Base-by-base conservation (phyloP, 1,140 invertebrate genomes). In the Caenorhabditis remanei region DNA sequence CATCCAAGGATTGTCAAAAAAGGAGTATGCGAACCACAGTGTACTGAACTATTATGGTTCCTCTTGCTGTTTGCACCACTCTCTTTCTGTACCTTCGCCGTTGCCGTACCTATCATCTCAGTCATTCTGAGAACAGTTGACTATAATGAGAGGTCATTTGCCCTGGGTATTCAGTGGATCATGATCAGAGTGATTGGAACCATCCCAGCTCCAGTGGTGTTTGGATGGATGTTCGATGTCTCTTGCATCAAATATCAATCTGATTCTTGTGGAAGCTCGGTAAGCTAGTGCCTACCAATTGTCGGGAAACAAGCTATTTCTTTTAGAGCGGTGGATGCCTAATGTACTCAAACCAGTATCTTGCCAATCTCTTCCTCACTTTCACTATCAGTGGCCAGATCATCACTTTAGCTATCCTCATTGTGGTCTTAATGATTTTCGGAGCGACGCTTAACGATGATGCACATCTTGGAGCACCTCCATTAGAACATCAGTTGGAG, bases 151-250 rank as follows among this genome's bases (percentile, higher is more conserved):
- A 84, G 91, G 13, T 90, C 92, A 9, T 92, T 92, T 83, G 91
- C 91, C 0, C 63, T 92, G n/a, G 91, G 91, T 9, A 92, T 92
- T 83, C 91, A 92, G 84, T 92, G 91, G 91, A 92, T 92, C 86
- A 82, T 92, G 21, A 92, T 92, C 14, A 87, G 91, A 46, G 84
- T 92, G 8, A 93, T 92, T 21, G 91, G 91, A 4, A 92, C 91
- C 7, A 92, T 92, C 48, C 91, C 91, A 0, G 91, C 92, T 56
- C 91, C 91, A 7, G 92, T 92, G n/a, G 82, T 92, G 6, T 92
- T 93, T 56, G 91, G 91, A 13, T 92, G 91, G 91, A 90, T 92
- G 58, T 92, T 92, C 61, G 91, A 92, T 85, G 91, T 92, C n/a
- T 92, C 91, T 8, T 92, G 91, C 58, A 91, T 92, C n/a, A 75